phyloP scores from a whole-genome alignment of 2,888 invertebrate genomes.

The Cryptosula pallasiana region DNA sequence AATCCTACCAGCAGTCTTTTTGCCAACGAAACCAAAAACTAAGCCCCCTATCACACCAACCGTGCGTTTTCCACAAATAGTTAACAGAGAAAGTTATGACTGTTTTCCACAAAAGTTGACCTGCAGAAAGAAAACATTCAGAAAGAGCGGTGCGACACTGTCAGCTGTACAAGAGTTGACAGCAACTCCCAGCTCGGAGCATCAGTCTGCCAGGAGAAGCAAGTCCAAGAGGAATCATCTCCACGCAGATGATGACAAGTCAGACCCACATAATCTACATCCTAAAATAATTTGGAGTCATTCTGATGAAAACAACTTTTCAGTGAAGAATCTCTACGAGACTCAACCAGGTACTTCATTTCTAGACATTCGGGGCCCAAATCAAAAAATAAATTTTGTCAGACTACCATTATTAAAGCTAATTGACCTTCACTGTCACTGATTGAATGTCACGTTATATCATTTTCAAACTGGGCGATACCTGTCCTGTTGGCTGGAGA shows the following conservation, averaged over 20 bases:
- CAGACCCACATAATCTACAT: not conserved
- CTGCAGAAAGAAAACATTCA: not conserved
- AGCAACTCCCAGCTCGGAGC: not conserved
- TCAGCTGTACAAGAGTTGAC: not conserved
- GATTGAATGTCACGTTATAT: no score
- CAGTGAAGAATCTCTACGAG: not conserved
- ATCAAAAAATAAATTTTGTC: no score
- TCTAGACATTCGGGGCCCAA: no score
- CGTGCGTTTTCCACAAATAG: not conserved
- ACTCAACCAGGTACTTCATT: conserved; percentile 13
- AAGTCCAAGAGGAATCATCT: not conserved
- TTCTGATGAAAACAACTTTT: conserved; percentile 1
- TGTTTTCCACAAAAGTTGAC: not conserved
- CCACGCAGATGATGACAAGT: not conserved
- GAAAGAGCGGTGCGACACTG: not conserved
- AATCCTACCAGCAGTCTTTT: conserved; percentile 4
- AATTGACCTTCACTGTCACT: no score
- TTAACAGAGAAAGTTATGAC: not conserved
- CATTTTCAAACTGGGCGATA: no score
- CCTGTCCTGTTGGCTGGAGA: no score
- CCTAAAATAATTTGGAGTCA: not conserved
- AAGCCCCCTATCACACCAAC: not conserved
- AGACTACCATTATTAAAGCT: no score
- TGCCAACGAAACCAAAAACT: not conserved
- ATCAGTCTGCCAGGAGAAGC: not conserved